Evolutionary conservation across 2,888 invertebrate genomes (phyloP).

Genomic region (Acrobasis repandana): DNA sequence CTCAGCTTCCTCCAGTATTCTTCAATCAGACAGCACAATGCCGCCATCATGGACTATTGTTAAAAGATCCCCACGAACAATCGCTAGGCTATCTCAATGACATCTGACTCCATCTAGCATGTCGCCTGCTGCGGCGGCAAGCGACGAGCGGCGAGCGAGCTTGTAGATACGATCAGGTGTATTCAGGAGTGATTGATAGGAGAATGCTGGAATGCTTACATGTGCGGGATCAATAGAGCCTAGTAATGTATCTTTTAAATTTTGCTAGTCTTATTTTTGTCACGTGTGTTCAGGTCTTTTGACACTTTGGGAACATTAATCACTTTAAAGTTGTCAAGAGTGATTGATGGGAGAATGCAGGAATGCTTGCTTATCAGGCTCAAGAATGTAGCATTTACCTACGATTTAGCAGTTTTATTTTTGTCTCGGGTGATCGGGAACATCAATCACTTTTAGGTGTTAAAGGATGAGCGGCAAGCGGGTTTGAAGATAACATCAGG

Average conservation of each 20-base stretch:
- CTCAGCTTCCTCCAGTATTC: conserved; percentile 69
- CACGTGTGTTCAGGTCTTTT: no score
- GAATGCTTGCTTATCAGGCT: neutral
- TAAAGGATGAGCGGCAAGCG: no score
- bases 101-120: conserved; percentile 63
- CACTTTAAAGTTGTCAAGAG: neutral
- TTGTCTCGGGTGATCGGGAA: neutral
- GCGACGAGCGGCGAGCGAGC: conserved; percentile 25
- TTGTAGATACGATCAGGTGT: conserved; percentile 6
- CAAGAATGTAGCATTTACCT: conserved; percentile 1
- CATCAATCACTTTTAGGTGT: neutral
- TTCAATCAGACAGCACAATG: conserved; percentile 75
- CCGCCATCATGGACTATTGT: conserved; percentile 60
- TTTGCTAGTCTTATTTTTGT: neutral
- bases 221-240: neutral
- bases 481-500: no score
- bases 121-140: conserved; percentile 33
- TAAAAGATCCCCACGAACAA: conserved; percentile 50
- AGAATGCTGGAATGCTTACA: conserved; percentile 10
- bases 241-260: neutral
- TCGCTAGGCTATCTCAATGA: conserved; percentile 72
- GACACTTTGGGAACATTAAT: no score
- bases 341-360: conserved; percentile 27
- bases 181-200: conserved; percentile 27
- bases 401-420: conserved; percentile 2